Conservation (phyloP, 2,797 vertebrate genomes). For the Lophotriccus pileatus region DNA sequence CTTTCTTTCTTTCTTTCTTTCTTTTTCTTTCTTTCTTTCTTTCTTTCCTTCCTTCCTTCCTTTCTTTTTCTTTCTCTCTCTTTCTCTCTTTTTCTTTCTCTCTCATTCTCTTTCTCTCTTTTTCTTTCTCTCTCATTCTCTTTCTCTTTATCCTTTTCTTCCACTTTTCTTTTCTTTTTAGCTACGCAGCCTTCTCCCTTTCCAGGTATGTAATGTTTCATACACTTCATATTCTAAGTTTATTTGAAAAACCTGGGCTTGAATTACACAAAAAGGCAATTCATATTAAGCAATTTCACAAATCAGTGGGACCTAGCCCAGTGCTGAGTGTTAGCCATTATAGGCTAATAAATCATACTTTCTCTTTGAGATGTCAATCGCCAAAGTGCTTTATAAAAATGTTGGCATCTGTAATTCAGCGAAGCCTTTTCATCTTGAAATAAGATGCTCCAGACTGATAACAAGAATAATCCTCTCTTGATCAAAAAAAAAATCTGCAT, state of each 20-base stretch:
- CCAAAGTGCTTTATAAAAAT: slow-evolving; percentile 87
- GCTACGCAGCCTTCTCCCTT: slow-evolving; percentile 16
- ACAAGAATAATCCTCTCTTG: slow-evolving; percentile 94
- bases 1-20: background rate
- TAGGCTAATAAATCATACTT: slow-evolving; percentile 97
- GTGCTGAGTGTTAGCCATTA: slow-evolving; percentile 90
- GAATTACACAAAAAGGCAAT: slow-evolving; percentile 75
- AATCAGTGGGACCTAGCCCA: slow-evolving; percentile 87
- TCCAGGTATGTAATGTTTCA: slow-evolving; percentile 35
- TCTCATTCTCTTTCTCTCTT: background rate
- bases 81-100: background rate
- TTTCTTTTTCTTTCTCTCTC: too few relatives aligned
- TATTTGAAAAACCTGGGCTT: slow-evolving; percentile 77
- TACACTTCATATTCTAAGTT: slow-evolving; percentile 69
- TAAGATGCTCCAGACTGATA: slow-evolving; percentile 98
- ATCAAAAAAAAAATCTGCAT: slow-evolving; percentile 98
- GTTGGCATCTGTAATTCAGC: slow-evolving; percentile 94
- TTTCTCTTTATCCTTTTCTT: background rate
- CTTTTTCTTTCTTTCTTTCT: background rate
- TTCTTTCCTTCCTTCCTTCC: background rate
- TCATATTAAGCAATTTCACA: slow-evolving; percentile 90
- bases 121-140: background rate
- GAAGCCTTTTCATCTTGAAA: slow-evolving; percentile 96
- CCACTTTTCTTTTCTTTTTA: background rate
- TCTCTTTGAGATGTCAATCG: slow-evolving; percentile 93